Conservation (phyloP, 2,113 vertebrate species). For the Peromyscus maniculatus region DNA sequence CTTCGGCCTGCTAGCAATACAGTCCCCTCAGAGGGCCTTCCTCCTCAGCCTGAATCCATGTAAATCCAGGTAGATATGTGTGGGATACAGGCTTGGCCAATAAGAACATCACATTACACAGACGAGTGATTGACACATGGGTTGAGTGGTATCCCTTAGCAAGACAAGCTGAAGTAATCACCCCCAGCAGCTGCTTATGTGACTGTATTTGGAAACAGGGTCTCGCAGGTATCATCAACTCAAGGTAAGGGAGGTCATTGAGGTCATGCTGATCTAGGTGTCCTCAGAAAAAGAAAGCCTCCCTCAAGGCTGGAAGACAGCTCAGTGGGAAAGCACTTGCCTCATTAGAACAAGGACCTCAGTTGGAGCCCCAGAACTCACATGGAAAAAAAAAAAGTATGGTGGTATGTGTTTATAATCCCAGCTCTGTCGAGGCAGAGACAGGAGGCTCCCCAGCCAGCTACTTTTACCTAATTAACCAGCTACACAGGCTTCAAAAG, state of each 20-base stretch:
- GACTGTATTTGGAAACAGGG: not conserved
- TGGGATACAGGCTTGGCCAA: not conserved
- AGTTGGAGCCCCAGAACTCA: not conserved
- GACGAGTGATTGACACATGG: not conserved
- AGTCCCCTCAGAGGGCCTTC: not conserved
- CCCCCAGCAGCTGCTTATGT: not conserved
- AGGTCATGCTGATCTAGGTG: not conserved
- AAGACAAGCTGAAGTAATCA: not conserved
- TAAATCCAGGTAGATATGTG: not conserved
- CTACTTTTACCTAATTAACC: not conserved
- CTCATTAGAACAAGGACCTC: not conserved
- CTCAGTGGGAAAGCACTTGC: not conserved
- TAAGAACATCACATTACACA: not conserved
- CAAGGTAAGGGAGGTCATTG: not conserved
- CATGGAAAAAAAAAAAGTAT: not conserved
- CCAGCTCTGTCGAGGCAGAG: not conserved
- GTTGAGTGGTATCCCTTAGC: not conserved
- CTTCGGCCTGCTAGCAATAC: not conserved
- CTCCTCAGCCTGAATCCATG: rapidly evolving
- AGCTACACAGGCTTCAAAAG: not conserved
- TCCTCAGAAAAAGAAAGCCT: not conserved
- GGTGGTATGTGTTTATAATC: not conserved
- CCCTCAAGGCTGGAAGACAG: not conserved
- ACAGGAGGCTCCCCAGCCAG: not conserved
- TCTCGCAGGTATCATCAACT: not conserved